These are phyloP conservation scores for Baryphthengus martii DNA, from an alignment of 2,113 vertebrate species.

Conservation along the genomic window DNA sequence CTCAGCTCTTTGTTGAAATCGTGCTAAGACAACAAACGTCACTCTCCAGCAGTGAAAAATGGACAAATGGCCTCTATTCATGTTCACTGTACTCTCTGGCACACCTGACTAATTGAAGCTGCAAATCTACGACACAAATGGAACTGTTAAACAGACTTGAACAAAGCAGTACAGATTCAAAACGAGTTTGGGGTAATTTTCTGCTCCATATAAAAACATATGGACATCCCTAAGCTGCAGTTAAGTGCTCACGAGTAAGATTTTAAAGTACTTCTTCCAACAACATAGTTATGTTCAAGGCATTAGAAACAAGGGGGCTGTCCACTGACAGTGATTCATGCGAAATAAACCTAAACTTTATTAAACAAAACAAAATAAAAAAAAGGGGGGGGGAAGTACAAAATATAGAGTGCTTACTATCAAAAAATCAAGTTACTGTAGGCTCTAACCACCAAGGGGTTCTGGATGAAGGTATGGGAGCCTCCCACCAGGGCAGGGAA, in stretches of 20 bases:
- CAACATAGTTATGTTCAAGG: slow-evolving; percentile 53
- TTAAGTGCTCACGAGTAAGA: slow-evolving; percentile 73
- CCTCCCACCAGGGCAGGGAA: not conserved
- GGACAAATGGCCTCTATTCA: not conserved
- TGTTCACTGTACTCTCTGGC: not conserved
- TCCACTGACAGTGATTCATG: slow-evolving; percentile 71
- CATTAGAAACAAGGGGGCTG: slow-evolving; percentile 62
- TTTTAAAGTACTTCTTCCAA: slow-evolving; percentile 66
- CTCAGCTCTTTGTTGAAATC: not conserved
- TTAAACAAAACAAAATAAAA: slow-evolving; percentile 15
- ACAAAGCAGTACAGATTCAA: slow-evolving; percentile 17
- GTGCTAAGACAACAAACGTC: not conserved
- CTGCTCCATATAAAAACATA: slow-evolving; percentile 19
- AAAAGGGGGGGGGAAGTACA: slow-evolving; percentile 22
- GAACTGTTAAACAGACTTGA: slow-evolving; percentile 30
- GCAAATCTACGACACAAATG: slow-evolving; percentile 15
- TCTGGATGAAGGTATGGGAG: not conserved
- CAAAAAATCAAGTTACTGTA: slow-evolving; percentile 65
- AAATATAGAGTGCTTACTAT: slow-evolving; percentile 56
- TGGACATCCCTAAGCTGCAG: slow-evolving; percentile 2
- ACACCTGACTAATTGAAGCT: slow-evolving; percentile 19
- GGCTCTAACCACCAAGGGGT: slow-evolving; percentile 22
- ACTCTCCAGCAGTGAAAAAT: not conserved
- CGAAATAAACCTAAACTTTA: slow-evolving; percentile 73
- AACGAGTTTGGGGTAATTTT: not conserved